These are phyloP conservation scores for Plecotus auritus DNA, from an alignment of 2,113 vertebrate species.

Conservation along the genomic window DNA sequence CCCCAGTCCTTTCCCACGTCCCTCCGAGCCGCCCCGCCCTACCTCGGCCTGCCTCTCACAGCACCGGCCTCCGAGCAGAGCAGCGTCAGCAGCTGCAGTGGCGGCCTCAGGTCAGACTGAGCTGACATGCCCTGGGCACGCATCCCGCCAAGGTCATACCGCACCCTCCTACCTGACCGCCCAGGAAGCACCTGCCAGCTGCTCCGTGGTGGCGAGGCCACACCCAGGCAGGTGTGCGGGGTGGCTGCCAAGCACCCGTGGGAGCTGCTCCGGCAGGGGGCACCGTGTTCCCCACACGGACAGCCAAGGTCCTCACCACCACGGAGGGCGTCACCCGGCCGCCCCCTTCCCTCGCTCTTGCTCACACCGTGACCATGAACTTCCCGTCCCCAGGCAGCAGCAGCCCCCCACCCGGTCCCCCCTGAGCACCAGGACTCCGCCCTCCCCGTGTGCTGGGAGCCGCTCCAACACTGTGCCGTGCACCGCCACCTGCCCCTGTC, in stretches of 20 bases:
- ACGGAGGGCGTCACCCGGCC: fast-evolving
- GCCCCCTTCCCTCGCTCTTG: fast-evolving
- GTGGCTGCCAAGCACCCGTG: not conserved
- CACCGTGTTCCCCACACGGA: fast-evolving
- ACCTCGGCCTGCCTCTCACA: not conserved
- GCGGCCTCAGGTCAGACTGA: fast-evolving
- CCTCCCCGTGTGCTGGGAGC: fast-evolving
- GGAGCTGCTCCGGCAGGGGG: fast-evolving
- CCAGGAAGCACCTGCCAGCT: fast-evolving
- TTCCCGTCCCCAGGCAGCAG: not conserved
- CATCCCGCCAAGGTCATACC: too few species aligned
- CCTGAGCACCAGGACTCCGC: not conserved
- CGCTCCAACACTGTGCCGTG: fast-evolving
- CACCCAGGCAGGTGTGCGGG: too few species aligned
- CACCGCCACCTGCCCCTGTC: not conserved
- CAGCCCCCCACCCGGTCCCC: not conserved
- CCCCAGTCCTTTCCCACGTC: too few species aligned
- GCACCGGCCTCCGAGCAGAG: not conserved
- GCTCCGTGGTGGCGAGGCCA: fast-evolving
- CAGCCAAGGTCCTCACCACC: fast-evolving
- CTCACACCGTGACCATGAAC: fast-evolving
- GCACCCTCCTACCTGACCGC: fast-evolving
- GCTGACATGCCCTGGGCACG: fast-evolving
- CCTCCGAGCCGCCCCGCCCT: not conserved
- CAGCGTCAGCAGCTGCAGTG: not conserved